These are phyloP conservation scores for Spinus olivaceus DNA, from an alignment of 2,797 vertebrate species.

Conservation along the genomic window DNA sequence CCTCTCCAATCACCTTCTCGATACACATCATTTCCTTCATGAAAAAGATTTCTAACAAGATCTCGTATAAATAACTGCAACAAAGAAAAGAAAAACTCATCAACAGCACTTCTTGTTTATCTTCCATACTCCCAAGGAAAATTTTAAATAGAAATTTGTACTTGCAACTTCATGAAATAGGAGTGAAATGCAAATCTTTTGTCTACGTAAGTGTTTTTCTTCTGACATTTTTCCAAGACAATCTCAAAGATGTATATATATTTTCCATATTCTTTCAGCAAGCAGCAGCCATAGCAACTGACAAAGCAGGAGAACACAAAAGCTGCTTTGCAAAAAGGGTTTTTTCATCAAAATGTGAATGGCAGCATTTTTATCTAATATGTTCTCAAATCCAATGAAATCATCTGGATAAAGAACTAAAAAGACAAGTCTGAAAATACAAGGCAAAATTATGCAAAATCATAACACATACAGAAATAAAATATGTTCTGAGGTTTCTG, in stretches of 20 bases:
- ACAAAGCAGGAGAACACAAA: neutral
- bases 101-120: neutral
- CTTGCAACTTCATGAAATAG: neutral
- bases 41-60: constrained; percentile 92
- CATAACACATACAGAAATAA: neutral
- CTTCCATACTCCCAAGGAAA: neutral
- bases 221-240: neutral
- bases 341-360: neutral
- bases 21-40: constrained; percentile 93
- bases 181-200: neutral
- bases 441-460: neutral
- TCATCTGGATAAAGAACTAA: neutral
- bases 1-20: constrained; percentile 87
- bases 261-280: neutral
- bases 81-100: neutral
- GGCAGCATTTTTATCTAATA: neutral
- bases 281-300: constrained; percentile 1
- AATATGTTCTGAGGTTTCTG: neutral
- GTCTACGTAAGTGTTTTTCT: neutral
- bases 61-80: constrained; percentile 89
- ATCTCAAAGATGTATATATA: neutral
- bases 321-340: neutral
- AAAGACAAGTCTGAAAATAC: neutral
- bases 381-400: neutral
- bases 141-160: neutral